These are phyloP conservation scores for Melinopterus prodromus DNA, from an alignment of 2,888 invertebrate species.

Conservation along the genomic window DNA sequence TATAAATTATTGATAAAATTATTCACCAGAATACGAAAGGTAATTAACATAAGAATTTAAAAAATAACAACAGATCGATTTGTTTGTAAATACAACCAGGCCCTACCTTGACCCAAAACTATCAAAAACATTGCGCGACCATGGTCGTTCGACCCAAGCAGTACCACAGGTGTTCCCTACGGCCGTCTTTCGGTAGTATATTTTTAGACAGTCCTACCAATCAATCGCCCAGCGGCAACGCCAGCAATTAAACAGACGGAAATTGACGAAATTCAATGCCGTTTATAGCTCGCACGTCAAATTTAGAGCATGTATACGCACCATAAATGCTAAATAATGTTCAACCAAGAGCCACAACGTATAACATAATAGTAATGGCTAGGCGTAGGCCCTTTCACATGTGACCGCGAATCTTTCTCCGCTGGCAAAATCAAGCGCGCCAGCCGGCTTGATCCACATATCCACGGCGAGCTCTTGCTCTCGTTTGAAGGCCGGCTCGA, in stretches of 20 bases:
- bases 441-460: conserved; percentile 21
- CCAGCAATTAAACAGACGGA: background rate
- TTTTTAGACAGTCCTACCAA: background rate
- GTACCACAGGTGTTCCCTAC: background rate
- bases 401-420: conserved; percentile 16
- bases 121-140: background rate
- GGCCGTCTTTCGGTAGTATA: background rate
- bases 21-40: too few species aligned
- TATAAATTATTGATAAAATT: too few species aligned
- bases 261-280: conserved; percentile 14
- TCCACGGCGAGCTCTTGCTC: conserved; percentile 18
- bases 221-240: background rate
- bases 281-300: background rate
- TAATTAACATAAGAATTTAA: background rate
- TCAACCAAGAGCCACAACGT: background rate
- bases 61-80: background rate
- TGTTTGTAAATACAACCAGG: background rate
- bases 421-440: background rate
- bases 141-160: conserved; percentile 8
- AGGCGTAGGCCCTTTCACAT: conserved; percentile 7
- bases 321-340: background rate
- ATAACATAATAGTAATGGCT: background rate
- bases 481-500: conserved; percentile 15
- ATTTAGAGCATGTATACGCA: too few species aligned
- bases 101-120: background rate